Evolutionary conservation across 2,113 vertebrate genomes (phyloP), one percentile per base, ranked within the genome.

Genomic region (Zosterops japonicus): DNA sequence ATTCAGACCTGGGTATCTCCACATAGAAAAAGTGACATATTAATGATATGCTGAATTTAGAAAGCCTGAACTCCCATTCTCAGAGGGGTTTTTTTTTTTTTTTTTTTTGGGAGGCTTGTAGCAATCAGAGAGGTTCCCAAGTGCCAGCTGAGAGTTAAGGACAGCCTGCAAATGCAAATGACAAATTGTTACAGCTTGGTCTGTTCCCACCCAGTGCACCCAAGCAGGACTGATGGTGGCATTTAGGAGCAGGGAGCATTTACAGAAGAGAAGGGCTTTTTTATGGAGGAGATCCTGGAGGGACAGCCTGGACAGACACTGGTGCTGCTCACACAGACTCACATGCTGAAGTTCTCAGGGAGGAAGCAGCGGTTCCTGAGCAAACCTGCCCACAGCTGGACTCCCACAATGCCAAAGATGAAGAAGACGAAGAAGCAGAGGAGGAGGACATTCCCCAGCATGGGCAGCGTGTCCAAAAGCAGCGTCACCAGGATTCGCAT

Each of bases 331-430:
- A 5, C 4, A 5, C 24, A 68, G 70, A 99, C 99, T 99, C 97
- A 99, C 99, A 99, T 98, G 94, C 98, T 99, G 97, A 99, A 99
- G 98, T 99, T 99, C 96, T 99, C 98, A 0, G 99, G 97, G 68
- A 99, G 97, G 96, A 99, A 98, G 97, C 99, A 99, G 93, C 99
- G 98, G 96, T 99, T 99, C 23, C 98, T 98, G 71, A 98, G 98
- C 83, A 99, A 97, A 74, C 98, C 98, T 33, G 99, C 98, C 98
- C 98, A 99, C 84, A 98, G 97, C 97, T 98, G 98, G 68, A 98
- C 98, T 11, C 98, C 98, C 14, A 99, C 98, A 8, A 99, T 99
- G 94, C 99, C 99, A 2, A 99, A 99, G 96, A 99, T 99, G 97
- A 99, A 99, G 98, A 99, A 99, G 88, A 99, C 99, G 3, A 99